phyloP scores from a whole-genome alignment of 1,140 invertebrate genomes.

The Neotoxoptera formosana region DNA sequence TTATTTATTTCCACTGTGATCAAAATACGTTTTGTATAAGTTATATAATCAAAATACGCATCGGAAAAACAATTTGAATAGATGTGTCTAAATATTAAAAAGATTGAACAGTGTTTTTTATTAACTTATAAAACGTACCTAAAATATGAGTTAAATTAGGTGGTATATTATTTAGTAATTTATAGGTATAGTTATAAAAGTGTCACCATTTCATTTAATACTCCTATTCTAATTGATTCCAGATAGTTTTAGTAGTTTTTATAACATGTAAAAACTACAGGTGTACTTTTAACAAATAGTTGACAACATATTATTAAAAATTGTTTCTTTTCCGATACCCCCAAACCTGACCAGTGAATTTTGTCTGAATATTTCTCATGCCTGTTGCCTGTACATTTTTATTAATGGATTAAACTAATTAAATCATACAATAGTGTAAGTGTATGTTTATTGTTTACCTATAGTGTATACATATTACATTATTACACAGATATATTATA shows the following conservation, averaged over 20 bases:
- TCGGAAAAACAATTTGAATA: no score
- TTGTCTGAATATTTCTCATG: neutral
- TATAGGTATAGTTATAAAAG: neutral
- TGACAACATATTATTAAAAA: neutral
- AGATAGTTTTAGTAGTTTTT: no score
- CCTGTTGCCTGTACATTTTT: neutral
- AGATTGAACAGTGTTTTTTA: neutral
- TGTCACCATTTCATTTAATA: neutral
- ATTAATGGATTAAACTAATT: neutral
- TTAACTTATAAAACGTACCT: neutral
- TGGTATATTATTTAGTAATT: neutral
- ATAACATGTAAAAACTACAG: no score
- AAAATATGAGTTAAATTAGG: neutral
- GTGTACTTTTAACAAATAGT: neutral
- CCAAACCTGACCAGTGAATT: neutral
- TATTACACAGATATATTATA: neutral
- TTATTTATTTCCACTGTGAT: neutral
- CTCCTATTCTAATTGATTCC: no score
- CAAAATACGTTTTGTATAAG: neutral
- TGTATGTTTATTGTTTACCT: neutral
- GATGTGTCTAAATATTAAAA: neutral
- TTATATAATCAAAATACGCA: neutral
- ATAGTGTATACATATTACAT: neutral
- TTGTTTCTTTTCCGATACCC: neutral
- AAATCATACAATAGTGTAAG: neutral